Evolutionary conservation across 2,797 vertebrate genomes (phyloP).

Genomic region (Gila robusta): DNA sequence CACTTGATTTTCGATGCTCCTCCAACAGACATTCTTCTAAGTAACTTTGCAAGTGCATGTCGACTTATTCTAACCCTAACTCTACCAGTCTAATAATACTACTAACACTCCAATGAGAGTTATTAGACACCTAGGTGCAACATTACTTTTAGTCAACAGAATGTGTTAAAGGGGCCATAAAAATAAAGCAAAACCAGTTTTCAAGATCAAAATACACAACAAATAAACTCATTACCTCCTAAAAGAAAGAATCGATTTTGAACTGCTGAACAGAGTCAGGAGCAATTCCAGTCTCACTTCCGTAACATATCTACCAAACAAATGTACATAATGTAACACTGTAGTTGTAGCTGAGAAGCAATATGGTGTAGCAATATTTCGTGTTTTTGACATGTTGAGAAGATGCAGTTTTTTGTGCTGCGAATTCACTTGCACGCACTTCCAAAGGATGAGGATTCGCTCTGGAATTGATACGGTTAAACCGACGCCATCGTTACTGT

Average conservation of each 20-base stretch:
- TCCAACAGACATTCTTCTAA: no score
- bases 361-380: neutral
- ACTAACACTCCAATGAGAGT: neutral
- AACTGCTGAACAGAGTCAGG: neutral
- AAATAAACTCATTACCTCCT: neutral
- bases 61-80: neutral
- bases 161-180: neutral
- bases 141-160: neutral
- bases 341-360: neutral
- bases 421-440: neutral
- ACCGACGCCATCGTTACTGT: no score
- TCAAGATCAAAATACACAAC: neutral
- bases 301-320: neutral
- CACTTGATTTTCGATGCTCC: no score
- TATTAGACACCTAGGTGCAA: neutral
- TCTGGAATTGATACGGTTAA: no score
- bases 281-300: neutral
- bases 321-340: neutral
- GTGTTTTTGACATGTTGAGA: neutral
- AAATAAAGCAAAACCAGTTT: neutral
- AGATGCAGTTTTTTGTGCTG: neutral
- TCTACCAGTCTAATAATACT: neutral
- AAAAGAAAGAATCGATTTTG: neutral
- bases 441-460: no score
- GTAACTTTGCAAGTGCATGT: no score